Conservation (phyloP, 2,113 vertebrate species). For the Pogona vitticeps region DNA sequence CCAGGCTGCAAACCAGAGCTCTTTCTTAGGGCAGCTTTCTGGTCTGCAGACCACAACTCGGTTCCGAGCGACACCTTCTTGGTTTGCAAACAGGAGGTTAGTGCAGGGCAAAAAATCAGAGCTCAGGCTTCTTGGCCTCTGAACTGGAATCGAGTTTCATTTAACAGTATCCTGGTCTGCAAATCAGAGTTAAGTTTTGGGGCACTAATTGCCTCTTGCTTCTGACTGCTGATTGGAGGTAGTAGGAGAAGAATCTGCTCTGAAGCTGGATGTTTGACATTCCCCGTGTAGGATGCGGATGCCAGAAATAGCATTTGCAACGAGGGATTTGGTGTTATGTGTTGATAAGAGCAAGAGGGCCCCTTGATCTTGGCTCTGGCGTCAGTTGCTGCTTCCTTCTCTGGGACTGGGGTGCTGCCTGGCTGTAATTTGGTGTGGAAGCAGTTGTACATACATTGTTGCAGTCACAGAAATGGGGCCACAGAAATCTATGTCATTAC, state of each 20-base stretch:
- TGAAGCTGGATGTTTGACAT: background rate
- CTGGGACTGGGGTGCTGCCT: background rate
- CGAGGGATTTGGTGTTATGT: background rate
- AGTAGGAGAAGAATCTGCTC: background rate
- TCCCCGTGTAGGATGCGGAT: too few species aligned
- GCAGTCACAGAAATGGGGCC: background rate
- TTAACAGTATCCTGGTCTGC: too few species aligned
- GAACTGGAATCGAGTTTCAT: too few species aligned
- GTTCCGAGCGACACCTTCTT: too few species aligned
- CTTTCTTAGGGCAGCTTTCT: background rate
- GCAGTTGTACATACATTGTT: background rate
- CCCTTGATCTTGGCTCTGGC: background rate
- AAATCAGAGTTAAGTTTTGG: background rate
- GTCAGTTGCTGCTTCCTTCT: too few species aligned
- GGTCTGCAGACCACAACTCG: too few species aligned
- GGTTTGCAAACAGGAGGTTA: too few species aligned
- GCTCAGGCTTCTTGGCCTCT: too few species aligned
- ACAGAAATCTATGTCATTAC: too few species aligned
- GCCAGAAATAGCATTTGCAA: background rate
- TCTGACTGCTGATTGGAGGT: background rate
- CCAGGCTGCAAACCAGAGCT: background rate
- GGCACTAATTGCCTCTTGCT: background rate
- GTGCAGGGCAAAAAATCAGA: too few species aligned
- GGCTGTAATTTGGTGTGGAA: background rate
- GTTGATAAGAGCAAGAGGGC: background rate